Evolutionary conservation across 2,888 invertebrate species (phyloP).

Genomic region (Euproctis similis): DNA sequence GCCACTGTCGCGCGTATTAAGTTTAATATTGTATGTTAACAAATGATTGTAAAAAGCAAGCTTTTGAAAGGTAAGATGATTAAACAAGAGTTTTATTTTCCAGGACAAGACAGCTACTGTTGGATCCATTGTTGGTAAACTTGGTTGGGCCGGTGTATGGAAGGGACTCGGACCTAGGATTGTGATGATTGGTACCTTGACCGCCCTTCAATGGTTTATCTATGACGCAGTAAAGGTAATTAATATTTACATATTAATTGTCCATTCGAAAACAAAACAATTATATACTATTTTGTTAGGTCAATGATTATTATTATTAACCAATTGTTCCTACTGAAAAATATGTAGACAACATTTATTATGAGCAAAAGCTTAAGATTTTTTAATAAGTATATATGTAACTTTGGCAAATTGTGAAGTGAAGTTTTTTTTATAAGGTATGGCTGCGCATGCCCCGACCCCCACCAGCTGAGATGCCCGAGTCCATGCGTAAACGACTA

Average conservation of each 20-base stretch:
- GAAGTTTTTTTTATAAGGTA: slow-evolving; percentile 53
- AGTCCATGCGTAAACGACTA: slow-evolving; percentile 86
- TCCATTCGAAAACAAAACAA: too few species aligned
- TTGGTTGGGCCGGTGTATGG: slow-evolving; percentile 82
- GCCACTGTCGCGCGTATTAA: too few species aligned
- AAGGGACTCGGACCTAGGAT: slow-evolving; percentile 94
- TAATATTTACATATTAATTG: too few species aligned
- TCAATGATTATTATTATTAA: slow-evolving; percentile 42
- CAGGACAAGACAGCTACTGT: slow-evolving; percentile 68
- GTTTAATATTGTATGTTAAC: too few species aligned
- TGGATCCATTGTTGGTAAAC: slow-evolving; percentile 64
- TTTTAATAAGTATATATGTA: not conserved
- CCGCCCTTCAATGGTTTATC: slow-evolving; percentile 97
- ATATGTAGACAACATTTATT: slow-evolving; percentile 37
- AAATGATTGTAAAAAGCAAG: too few species aligned
- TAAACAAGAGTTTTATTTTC: too few species aligned
- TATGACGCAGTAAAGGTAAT: slow-evolving; percentile 97
- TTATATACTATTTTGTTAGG: not conserved
- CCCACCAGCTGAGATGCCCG: slow-evolving; percentile 97
- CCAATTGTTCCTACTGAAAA: slow-evolving; percentile 66
- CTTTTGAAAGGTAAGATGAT: too few species aligned
- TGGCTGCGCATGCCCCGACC: slow-evolving; percentile 91
- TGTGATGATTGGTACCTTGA: slow-evolving; percentile 97
- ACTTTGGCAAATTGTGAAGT: not conserved
- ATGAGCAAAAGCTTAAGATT: slow-evolving; percentile 33